phyloP scores from a whole-genome alignment of 2,113 vertebrate genomes.

The Colinus virginianus region DNA sequence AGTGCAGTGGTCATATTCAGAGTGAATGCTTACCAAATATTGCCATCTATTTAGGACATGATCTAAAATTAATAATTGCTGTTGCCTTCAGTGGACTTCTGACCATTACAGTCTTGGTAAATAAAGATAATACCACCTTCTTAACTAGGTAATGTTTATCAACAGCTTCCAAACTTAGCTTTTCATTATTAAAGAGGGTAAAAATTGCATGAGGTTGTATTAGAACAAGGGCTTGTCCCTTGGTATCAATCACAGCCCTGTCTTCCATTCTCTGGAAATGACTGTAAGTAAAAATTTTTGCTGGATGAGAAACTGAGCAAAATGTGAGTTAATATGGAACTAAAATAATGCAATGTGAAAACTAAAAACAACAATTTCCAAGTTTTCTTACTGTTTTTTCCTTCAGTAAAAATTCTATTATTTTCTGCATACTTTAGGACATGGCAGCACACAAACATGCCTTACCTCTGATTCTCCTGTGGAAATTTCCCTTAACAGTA shows the following conservation, averaged over 20 bases:
- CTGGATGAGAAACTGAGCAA: background rate
- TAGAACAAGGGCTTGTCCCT: background rate
- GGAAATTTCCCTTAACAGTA: background rate
- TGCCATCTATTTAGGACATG: background rate
- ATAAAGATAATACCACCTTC: background rate
- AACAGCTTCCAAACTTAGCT: background rate
- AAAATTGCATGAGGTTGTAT: background rate
- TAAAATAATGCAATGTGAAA: background rate
- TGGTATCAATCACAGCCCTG: background rate
- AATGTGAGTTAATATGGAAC: background rate
- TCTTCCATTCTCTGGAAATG: background rate
- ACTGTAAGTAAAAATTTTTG: background rate
- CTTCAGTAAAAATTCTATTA: background rate
- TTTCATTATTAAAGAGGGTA: background rate
- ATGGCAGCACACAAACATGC: accelerated
- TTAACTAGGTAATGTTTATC: background rate
- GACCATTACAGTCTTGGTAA: background rate
- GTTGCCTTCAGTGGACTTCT: background rate
- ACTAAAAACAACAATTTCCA: background rate
- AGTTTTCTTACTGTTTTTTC: background rate
- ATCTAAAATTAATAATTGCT: background rate
- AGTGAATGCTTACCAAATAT: background rate
- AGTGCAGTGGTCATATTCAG: background rate
- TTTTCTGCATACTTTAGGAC: background rate
- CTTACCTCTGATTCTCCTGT: background rate